These are phyloP conservation scores for Xylocopa sonorina DNA, from an alignment of 1,140 invertebrate genomes.

Conservation along the genomic window DNA sequence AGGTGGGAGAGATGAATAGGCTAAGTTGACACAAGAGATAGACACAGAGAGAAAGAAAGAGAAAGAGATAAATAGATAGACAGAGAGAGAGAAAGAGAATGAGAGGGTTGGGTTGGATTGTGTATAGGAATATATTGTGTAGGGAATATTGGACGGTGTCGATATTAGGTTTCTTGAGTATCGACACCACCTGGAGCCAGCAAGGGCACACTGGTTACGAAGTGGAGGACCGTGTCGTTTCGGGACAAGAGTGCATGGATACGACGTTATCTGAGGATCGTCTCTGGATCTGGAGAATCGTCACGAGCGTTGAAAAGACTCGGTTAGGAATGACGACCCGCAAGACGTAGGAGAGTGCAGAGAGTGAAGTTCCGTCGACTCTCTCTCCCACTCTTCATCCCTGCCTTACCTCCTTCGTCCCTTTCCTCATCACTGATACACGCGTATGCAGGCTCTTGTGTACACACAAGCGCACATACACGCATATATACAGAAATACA, in stretches of 20 bases:
- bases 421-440: slow-evolving; percentile 27
- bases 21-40: background rate
- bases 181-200: background rate
- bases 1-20: slow-evolving; percentile 27
- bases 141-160: background rate
- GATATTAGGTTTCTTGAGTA: background rate
- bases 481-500: background rate
- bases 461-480: background rate
- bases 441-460: background rate
- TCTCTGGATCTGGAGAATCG: slow-evolving; percentile 5
- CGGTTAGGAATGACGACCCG: slow-evolving; percentile 68
- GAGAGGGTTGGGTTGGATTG: too few species aligned
- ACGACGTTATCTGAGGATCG: background rate
- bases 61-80: background rate
- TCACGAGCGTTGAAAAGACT: slow-evolving; percentile 56
- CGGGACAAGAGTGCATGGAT: slow-evolving; percentile 3
- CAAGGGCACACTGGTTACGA: background rate
- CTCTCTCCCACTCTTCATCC: slow-evolving; percentile 43
- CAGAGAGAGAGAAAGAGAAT: background rate
- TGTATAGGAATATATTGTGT: background rate
- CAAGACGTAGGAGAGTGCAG: slow-evolving; percentile 46
- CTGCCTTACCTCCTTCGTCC: slow-evolving; percentile 31
- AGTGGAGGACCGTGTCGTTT: background rate
- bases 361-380: slow-evolving; percentile 33
- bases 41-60: background rate